Evolutionary conservation across 2,888 invertebrate genomes (phyloP).

Genomic region (Agrilus biguttatus): DNA sequence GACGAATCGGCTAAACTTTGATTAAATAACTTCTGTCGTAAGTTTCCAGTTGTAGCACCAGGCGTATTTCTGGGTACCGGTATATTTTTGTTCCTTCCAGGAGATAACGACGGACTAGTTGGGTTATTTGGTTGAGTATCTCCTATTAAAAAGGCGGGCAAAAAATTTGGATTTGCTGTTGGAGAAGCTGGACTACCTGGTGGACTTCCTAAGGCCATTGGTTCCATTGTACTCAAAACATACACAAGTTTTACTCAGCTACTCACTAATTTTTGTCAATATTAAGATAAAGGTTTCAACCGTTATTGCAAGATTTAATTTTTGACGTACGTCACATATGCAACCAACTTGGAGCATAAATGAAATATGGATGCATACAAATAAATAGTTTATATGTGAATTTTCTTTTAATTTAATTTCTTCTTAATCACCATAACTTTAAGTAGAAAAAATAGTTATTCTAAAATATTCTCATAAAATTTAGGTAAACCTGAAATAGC

Average conservation of each 20-base stretch:
- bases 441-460: too few relatives aligned
- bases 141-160: conserved; percentile 67
- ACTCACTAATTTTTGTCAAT: too few relatives aligned
- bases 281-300: too few relatives aligned
- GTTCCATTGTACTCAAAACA: conserved; percentile 48
- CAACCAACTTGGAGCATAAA: too few relatives aligned
- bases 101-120: conserved; percentile 22
- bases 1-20: conserved; percentile 20
- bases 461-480: too few relatives aligned
- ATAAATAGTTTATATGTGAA: too few relatives aligned
- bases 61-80: neutral
- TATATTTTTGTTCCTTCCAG: conserved; percentile 18
- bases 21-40: conserved; percentile 25
- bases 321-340: too few relatives aligned
- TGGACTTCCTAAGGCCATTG: conserved; percentile 71
- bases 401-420: too few relatives aligned
- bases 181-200: conserved; percentile 55
- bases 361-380: too few relatives aligned
- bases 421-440: too few relatives aligned
- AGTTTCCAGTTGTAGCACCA: conserved; percentile 6
- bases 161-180: conserved; percentile 49
- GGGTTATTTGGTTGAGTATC: conserved; percentile 43
- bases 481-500: too few relatives aligned
- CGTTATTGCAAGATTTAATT: too few relatives aligned
- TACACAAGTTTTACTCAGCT: neutral